Percentiles rank a stretch among this genome's conserved stretches.
These are phyloP conservation scores for Anguilla anguilla DNA, from an alignment of 2,797 vertebrate genomes.

Conservation along the genomic window DNA sequence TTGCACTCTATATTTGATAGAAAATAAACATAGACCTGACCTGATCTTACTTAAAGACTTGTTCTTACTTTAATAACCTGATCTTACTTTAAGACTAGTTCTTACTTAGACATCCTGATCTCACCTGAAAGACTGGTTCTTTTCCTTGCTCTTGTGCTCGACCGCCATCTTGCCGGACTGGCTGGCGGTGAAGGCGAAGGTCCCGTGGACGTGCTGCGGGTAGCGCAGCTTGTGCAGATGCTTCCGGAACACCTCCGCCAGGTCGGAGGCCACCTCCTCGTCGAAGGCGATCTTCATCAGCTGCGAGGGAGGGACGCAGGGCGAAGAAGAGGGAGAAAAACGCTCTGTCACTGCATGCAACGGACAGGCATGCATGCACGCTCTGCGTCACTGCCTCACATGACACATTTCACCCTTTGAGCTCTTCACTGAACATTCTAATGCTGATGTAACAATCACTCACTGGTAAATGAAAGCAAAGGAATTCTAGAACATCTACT, in stretches of 20 bases:
- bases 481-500: no score
- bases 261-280: constrained; percentile 91
- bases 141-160: constrained; percentile 91
- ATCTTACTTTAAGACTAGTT: not conserved
- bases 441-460: no score
- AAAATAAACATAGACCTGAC: no score
- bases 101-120: constrained; percentile 15
- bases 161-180: constrained; percentile 75
- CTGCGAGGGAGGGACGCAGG: constrained; percentile 57
- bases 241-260: constrained; percentile 90
- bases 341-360: not conserved
- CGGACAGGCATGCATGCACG: not conserved
- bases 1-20: no score
- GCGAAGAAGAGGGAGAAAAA: not conserved
- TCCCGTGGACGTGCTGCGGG: constrained; percentile 84
- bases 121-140: constrained; percentile 92
- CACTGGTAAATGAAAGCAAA: no score
- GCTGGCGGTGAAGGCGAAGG: constrained; percentile 89
- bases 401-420: no score
- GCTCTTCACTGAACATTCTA: no score
- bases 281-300: constrained; percentile 92
- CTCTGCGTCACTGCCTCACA: no score
- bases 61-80: not conserved
- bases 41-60: no score
- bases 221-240: constrained; percentile 93